Percentiles rank a stretch among this genome's conserved stretches.
Conservation (phyloP, 2,888 invertebrate species). For the Cosmia pyralina region DNA sequence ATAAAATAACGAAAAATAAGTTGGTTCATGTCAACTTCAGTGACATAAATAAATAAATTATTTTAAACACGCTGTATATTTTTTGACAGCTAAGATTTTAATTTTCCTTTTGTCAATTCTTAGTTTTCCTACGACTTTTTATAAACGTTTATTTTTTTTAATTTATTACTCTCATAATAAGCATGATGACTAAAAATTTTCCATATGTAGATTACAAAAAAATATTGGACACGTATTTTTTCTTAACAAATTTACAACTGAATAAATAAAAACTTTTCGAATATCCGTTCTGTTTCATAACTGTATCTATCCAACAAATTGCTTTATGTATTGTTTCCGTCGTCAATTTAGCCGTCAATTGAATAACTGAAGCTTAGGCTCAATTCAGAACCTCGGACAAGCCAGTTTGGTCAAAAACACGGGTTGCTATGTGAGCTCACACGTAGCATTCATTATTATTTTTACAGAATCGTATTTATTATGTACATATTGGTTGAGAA, state of each 20-base stretch:
- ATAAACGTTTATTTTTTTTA: neutral
- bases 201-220: too few relatives aligned
- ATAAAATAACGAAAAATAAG: neutral
- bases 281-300: constrained; percentile 13
- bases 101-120: neutral
- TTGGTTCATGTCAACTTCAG: neutral
- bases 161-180: neutral
- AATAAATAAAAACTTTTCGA: constrained; percentile 7
- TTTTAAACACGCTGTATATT: neutral
- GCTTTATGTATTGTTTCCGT: constrained; percentile 53
- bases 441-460: neutral
- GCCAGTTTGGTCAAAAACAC: neutral
- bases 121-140: neutral
- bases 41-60: neutral
- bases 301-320: constrained; percentile 30
- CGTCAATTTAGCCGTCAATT: constrained; percentile 56
- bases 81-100: neutral
- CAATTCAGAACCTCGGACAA: neutral
- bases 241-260: neutral
- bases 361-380: constrained; percentile 37
- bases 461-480: neutral
- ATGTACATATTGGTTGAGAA: neutral
- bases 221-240: too few relatives aligned
- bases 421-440: neutral
- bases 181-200: too few relatives aligned